These are phyloP conservation scores for Gymnocheta viridis DNA, from an alignment of 2,888 invertebrate species.

Conservation along the genomic window DNA sequence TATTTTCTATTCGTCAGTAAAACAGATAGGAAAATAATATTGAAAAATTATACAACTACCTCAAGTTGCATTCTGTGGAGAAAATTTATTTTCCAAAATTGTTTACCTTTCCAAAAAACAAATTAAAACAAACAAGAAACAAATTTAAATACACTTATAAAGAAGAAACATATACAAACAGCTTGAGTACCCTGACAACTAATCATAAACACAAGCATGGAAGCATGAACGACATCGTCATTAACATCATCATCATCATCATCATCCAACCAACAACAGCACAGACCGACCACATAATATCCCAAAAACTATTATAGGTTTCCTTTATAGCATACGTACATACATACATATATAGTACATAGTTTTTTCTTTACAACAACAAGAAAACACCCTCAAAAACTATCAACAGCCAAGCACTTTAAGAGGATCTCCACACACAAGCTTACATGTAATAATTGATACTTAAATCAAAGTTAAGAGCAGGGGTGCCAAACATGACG, in stretches of 20 bases:
- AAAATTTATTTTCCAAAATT: slow-evolving; percentile 15
- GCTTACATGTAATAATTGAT: neutral
- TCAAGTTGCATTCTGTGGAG: slow-evolving; percentile 22
- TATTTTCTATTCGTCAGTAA: slow-evolving; percentile 15
- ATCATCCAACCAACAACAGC: neutral
- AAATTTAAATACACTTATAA: neutral
- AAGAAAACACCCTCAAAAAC: neutral
- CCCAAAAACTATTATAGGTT: slow-evolving; percentile 44
- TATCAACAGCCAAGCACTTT: slow-evolving; percentile 35
- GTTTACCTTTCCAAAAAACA: slow-evolving; percentile 24
- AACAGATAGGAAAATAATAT: neutral
- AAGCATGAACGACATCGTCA: neutral
- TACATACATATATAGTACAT: neutral
- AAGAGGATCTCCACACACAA: neutral
- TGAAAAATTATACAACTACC: neutral
- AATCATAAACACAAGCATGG: slow-evolving; percentile 52
- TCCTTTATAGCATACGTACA: slow-evolving; percentile 9
- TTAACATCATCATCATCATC: slow-evolving; percentile 11
- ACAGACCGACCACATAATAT: slow-evolving; percentile 40
- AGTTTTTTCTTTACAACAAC: neutral
- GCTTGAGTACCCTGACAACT: slow-evolving; percentile 44
- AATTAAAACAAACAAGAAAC: slow-evolving; percentile 18
- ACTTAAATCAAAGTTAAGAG: neutral
- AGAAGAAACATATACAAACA: neutral
- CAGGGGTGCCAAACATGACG: too few species aligned